Evolutionary conservation across 2,797 vertebrate genomes (phyloP).

Genomic region (Coregonus suidteri): DNA sequence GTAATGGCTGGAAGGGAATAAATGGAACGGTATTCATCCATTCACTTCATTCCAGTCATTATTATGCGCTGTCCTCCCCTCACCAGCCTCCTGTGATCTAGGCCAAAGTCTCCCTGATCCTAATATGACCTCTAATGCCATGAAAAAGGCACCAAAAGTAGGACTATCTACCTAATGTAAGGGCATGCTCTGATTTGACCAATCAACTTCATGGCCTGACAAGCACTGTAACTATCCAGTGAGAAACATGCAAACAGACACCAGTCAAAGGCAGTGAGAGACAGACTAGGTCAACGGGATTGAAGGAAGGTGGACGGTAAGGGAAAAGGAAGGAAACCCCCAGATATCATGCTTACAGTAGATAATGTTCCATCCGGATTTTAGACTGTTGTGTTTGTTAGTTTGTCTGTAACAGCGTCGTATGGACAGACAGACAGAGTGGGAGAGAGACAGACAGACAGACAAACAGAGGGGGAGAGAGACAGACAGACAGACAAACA

Average conservation of each 20-base stretch:
- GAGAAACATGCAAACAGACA: neutral
- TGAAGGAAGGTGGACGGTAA: neutral
- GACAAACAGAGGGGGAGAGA: no score
- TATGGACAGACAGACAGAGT: neutral
- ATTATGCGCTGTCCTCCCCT: no score
- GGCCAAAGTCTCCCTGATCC: neutral
- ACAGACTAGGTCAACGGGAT: constrained; percentile 3
- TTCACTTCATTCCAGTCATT: no score
- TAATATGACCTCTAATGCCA: constrained; percentile 6
- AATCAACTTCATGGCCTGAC: neutral
- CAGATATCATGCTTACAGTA: constrained; percentile 56
- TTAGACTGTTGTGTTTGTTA: constrained; percentile 39
- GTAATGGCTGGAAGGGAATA: no score
- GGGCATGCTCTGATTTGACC: neutral
- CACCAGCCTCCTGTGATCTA: no score
- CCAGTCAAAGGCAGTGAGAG: constrained; percentile 14
- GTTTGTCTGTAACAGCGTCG: constrained; percentile 38
- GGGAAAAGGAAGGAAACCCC: constrained; percentile 23
- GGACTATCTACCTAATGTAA: neutral
- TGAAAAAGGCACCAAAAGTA: constrained; percentile 18
- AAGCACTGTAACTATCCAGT: neutral
- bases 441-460: no score
- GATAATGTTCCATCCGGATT: constrained; percentile 53
- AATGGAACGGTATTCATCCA: no score
- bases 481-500: no score